These are phyloP conservation scores for Ceratina australensis DNA, from an alignment of 1,140 invertebrate species.

Conservation along the genomic window DNA sequence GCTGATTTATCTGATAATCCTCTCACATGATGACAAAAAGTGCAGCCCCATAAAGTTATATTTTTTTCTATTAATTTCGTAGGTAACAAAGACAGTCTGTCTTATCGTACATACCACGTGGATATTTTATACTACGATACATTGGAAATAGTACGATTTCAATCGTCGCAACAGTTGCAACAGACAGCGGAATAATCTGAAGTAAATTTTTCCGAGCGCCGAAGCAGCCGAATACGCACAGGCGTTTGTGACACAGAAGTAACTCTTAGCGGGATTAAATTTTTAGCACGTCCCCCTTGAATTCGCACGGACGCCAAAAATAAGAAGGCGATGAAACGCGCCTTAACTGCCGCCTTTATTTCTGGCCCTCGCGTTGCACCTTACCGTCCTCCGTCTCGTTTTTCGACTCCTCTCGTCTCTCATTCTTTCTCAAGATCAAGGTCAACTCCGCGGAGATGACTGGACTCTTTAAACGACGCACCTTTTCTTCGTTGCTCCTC, in stretches of 20 bases:
- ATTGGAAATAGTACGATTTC: too few relatives aligned
- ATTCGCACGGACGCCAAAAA: slow-evolving; percentile 49
- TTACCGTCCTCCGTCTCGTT: slow-evolving; percentile 63
- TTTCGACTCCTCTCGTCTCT: slow-evolving; percentile 26
- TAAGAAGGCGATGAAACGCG: slow-evolving; percentile 64
- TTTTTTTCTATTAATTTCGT: too few relatives aligned
- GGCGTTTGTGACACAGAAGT: slow-evolving; percentile 5
- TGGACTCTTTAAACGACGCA: slow-evolving; percentile 75
- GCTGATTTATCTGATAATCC: too few relatives aligned
- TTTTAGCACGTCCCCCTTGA: slow-evolving; percentile 25
- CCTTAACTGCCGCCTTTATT: slow-evolving; percentile 70
- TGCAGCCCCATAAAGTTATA: too few relatives aligned
- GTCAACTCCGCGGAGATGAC: slow-evolving; percentile 75
- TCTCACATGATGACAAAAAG: too few relatives aligned
- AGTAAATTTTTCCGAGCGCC: slow-evolving; percentile 6
- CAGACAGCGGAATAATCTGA: too few relatives aligned
- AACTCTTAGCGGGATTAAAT: slow-evolving; percentile 25
- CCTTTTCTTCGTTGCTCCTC: slow-evolving; percentile 66
- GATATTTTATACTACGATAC: too few relatives aligned
- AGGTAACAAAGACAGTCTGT: too few relatives aligned
- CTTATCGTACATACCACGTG: too few relatives aligned
- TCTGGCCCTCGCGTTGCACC: slow-evolving; percentile 71
- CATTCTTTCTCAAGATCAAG: slow-evolving; percentile 75
- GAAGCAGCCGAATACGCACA: background rate
- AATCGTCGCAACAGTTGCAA: too few relatives aligned